Evolutionary conservation across 2,888 invertebrate species (phyloP).

Genomic region (Lomographa bimaculata): DNA sequence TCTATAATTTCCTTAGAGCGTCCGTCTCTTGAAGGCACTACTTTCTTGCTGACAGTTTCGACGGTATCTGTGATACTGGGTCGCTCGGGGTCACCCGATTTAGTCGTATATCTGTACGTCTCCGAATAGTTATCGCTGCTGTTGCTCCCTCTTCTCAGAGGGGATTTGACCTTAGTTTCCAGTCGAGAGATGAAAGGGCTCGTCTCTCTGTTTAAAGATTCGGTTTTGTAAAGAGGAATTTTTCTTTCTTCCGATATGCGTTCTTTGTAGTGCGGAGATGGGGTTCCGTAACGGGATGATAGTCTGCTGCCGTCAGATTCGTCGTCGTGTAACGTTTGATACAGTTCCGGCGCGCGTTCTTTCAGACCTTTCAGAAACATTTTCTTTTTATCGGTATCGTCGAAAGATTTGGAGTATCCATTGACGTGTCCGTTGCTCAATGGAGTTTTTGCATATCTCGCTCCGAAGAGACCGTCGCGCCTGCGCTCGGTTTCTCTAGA

Average conservation of each 20-base stretch:
- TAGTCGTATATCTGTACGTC: conserved; percentile 87
- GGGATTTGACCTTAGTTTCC: conserved; percentile 72
- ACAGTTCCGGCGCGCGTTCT: conserved; percentile 88
- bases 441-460: conserved; percentile 82
- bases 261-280: conserved; percentile 77
- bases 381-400: conserved; percentile 85
- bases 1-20: conserved; percentile 87
- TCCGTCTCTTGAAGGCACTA: conserved; percentile 86
- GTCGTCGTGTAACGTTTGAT: conserved; percentile 87
- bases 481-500: conserved; percentile 78
- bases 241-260: conserved; percentile 73
- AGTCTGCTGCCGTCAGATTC: conserved; percentile 77
- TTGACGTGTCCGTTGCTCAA: conserved; percentile 76
- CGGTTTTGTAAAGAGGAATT: conserved; percentile 72
- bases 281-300: conserved; percentile 72
- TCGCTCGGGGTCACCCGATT: conserved; percentile 86
- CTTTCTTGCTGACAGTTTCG: conserved; percentile 87
- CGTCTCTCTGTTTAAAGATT: conserved; percentile 73
- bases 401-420: conserved; percentile 69
- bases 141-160: conserved; percentile 85
- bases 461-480: conserved; percentile 80
- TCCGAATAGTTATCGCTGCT: conserved; percentile 89
- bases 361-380: conserved; percentile 87
- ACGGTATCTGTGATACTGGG: conserved; percentile 89
- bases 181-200: conserved; percentile 75